Conservation (phyloP, 2,888 invertebrate species). For the Acanthococcus lagerstroemiae region DNA sequence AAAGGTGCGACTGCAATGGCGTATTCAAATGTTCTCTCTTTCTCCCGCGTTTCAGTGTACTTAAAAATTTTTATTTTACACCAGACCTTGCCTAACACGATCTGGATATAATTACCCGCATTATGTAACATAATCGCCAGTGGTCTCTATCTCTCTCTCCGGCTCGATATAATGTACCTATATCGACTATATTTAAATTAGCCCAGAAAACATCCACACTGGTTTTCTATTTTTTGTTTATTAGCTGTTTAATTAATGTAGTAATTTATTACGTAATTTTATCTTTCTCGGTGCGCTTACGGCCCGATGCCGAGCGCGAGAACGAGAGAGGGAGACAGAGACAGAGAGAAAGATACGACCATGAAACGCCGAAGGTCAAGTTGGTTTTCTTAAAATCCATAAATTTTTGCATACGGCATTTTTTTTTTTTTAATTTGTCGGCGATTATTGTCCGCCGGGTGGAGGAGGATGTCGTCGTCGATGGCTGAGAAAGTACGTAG, state of each 20-base stretch:
- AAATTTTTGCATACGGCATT: no score
- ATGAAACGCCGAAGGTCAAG: no score
- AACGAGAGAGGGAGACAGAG: not conserved
- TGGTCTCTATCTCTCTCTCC: conserved; percentile 18
- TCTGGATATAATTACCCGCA: conserved; percentile 30
- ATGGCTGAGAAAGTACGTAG: no score
- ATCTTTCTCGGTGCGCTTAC: not conserved
- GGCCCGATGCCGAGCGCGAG: not conserved
- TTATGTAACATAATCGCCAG: conserved; percentile 30
- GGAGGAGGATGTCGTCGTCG: no score
- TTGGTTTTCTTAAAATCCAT: no score
- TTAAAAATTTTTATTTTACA: not conserved
- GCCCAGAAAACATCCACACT: conserved; percentile 7
- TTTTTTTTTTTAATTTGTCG: no score
- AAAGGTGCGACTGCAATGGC: no score
- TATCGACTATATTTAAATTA: conserved; percentile 28
- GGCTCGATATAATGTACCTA: not conserved
- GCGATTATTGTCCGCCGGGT: no score
- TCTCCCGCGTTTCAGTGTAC: no score
- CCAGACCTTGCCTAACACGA: conserved; percentile 26
- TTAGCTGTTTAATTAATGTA: conserved; percentile 17
- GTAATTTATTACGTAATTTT: conserved; percentile 23
- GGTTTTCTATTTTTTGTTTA: not conserved
- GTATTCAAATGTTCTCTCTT: no score
- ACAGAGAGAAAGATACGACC: not conserved